These are phyloP conservation scores for Agonopterix subpropinquella DNA, from an alignment of 2,888 invertebrate species.

Conservation along the genomic window DNA sequence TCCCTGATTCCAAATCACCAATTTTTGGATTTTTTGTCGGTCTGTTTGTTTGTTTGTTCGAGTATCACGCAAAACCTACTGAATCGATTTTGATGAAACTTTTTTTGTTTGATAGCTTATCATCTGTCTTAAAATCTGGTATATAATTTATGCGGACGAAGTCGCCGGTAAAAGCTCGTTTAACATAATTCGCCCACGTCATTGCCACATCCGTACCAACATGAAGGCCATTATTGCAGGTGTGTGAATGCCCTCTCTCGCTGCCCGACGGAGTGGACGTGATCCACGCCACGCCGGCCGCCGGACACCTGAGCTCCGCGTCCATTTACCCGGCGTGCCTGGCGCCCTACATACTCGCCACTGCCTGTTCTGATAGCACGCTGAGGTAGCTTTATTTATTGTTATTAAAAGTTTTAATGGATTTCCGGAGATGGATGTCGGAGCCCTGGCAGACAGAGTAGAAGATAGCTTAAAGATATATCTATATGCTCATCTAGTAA, in stretches of 20 bases:
- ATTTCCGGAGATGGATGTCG: not conserved
- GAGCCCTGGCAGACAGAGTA: not conserved
- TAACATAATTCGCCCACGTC: too few species aligned
- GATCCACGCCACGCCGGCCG: constrained; percentile 94
- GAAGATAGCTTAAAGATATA: not conserved
- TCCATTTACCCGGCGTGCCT: constrained; percentile 99
- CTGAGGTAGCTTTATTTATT: constrained; percentile 69
- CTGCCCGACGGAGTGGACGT: constrained; percentile 94
- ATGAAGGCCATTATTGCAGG: constrained; percentile 48
- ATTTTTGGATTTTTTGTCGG: too few species aligned
- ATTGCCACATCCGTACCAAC: too few species aligned
- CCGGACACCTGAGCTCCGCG: constrained; percentile 97
- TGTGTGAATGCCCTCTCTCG: constrained; percentile 90
- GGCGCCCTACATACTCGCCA: constrained; percentile 96
- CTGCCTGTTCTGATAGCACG: constrained; percentile 96
- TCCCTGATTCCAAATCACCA: too few species aligned
- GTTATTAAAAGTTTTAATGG: not conserved
- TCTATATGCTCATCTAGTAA: too few species aligned
- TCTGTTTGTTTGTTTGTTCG: too few species aligned
- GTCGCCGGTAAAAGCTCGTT: too few species aligned
- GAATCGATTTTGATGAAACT: too few species aligned
- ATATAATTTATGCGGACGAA: too few species aligned
- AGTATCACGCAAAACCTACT: too few species aligned
- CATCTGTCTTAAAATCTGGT: too few species aligned
- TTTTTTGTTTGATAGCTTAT: too few species aligned